phyloP scores from a whole-genome alignment of 2,888 invertebrate genomes.

The Quadroppia sp. region DNA sequence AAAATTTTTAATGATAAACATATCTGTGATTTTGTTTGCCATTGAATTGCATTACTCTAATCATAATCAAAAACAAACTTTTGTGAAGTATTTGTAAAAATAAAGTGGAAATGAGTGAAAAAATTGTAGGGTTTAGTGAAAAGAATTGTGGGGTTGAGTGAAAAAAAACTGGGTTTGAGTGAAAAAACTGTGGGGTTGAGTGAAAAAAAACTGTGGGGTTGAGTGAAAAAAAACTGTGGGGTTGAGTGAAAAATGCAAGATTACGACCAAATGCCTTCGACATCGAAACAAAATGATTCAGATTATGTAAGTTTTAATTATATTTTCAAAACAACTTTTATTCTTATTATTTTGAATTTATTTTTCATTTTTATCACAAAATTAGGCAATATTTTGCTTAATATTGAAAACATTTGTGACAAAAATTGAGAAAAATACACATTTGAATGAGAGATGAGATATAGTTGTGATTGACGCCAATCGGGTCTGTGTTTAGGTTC shows the following conservation, averaged over 20 bases:
- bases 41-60: slow-evolving; percentile 3
- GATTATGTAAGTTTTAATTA: background rate
- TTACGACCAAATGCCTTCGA: slow-evolving; percentile 23
- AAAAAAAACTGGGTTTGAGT: no score
- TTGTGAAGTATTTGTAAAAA: background rate
- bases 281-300: background rate
- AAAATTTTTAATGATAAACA: background rate
- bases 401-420: background rate
- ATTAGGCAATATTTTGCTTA: background rate
- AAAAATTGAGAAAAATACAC: background rate
- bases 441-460: slow-evolving; percentile 19
- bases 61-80: background rate
- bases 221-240: no score
- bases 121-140: no score
- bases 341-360: background rate
- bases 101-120: no score
- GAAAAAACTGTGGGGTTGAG: no score
- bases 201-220: background rate
- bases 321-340: background rate
- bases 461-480: slow-evolving; percentile 15
- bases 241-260: slow-evolving; percentile 10
- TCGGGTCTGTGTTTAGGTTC: slow-evolving; percentile 28
- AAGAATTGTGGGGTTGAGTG: background rate
- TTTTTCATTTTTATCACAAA: background rate
- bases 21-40: slow-evolving; percentile 16